phyloP scores from a whole-genome alignment of 2,888 invertebrate species.

The Isotomurus palustris region DNA sequence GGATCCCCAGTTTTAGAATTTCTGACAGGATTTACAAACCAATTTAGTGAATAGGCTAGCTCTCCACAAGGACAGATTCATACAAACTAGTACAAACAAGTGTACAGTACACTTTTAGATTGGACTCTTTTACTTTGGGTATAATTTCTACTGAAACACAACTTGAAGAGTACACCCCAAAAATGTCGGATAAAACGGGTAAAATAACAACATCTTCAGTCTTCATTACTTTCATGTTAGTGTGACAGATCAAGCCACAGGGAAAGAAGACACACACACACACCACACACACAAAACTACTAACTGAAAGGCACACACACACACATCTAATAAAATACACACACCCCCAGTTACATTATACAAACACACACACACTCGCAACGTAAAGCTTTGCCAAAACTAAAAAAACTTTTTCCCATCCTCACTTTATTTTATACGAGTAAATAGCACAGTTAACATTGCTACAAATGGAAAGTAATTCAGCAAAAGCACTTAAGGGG shows the following conservation, averaged over 20 bases:
- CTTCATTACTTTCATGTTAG: constrained; percentile 15
- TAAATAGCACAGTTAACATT: neutral
- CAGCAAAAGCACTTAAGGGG: neutral
- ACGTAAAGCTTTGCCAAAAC: neutral
- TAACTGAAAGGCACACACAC: constrained; percentile 1
- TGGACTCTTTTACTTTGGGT: too few relatives aligned
- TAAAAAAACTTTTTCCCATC: neutral
- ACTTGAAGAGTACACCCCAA: too few relatives aligned
- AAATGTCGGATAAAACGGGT: constrained; percentile 27
- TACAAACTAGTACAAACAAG: too few relatives aligned
- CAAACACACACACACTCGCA: neutral
- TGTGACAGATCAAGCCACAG: constrained; percentile 6
- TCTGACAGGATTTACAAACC: too few relatives aligned
- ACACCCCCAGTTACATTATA: too few relatives aligned
- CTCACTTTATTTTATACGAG: constrained; percentile 3
- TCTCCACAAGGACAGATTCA: too few relatives aligned
- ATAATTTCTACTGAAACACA: too few relatives aligned
- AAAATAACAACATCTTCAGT: constrained; percentile 7
- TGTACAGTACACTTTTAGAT: too few relatives aligned
- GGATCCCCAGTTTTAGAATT: too few relatives aligned
- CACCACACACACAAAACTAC: neutral
- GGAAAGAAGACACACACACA: neutral
- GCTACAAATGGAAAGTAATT: neutral
- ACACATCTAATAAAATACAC: too few relatives aligned
- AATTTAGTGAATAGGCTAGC: too few relatives aligned